Conservation (phyloP, 1,140 invertebrate genomes). For the Pristionchus pacificus region DNA sequence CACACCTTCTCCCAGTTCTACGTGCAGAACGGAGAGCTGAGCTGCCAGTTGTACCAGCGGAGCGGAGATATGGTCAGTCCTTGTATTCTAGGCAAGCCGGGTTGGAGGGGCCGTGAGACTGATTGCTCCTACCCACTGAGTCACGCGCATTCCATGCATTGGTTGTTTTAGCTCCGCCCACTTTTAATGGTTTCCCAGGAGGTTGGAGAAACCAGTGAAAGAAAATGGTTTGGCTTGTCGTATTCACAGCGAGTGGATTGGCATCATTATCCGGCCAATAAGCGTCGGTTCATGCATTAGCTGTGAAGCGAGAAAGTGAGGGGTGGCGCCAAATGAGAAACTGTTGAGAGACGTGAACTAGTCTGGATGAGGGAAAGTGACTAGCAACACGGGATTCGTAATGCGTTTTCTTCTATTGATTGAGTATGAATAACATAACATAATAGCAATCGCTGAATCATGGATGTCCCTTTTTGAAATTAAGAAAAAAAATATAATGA, state of each 20-base stretch:
- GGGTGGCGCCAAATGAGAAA: background rate
- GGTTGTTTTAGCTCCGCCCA: conserved; percentile 6
- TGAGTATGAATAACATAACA: background rate
- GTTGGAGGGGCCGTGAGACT: conserved; percentile 16
- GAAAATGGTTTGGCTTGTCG: too few relatives aligned
- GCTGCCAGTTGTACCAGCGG: conserved; percentile 89
- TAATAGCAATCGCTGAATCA: background rate
- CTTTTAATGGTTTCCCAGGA: too few relatives aligned
- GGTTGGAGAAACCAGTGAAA: too few relatives aligned
- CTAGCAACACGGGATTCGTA: too few relatives aligned
- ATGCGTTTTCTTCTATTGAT: conserved; percentile 1
- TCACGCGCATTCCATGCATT: background rate
- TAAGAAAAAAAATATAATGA: background rate
- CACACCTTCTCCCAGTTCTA: conserved; percentile 93
- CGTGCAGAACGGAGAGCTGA: conserved; percentile 75
- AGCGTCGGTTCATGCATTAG: too few relatives aligned
- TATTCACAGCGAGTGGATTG: too few relatives aligned
- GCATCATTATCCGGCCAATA: too few relatives aligned
- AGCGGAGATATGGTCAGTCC: conserved; percentile 94
- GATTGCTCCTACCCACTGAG: background rate
- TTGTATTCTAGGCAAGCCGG: too few relatives aligned
- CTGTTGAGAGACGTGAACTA: background rate
- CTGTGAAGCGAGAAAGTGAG: background rate
- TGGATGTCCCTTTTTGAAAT: background rate
- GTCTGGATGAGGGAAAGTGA: background rate